Percentiles rank a stretch among this genome's conserved stretches.
Conservation (phyloP, 2,888 invertebrate species). For the Mantis religiosa region DNA sequence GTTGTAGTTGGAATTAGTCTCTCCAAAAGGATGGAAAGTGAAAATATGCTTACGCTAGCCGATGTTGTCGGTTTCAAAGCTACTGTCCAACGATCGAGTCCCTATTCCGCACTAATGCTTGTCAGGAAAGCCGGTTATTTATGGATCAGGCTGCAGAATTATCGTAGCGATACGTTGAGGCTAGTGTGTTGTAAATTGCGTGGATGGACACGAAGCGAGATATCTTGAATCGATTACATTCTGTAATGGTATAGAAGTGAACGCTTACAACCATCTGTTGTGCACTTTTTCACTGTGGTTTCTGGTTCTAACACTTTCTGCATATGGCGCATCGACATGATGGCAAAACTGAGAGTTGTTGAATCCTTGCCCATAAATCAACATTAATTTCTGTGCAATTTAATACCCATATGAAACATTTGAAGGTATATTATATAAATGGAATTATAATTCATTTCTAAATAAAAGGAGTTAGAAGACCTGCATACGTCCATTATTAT, state of each 20-base stretch:
- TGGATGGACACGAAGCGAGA: not conserved
- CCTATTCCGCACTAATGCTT: not conserved
- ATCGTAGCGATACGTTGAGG: not conserved
- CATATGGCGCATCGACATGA: not conserved
- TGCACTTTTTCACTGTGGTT: not conserved
- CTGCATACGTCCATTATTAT: too few species aligned
- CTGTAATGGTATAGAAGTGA: not conserved
- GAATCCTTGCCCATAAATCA: too few species aligned
- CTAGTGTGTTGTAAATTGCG: not conserved
- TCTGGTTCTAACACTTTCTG: not conserved
- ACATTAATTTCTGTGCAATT: too few species aligned
- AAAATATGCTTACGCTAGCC: not conserved
- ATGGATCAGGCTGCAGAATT: not conserved
- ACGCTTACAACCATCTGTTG: not conserved
- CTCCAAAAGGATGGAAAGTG: too few species aligned
- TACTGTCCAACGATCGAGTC: not conserved
- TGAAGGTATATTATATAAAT: too few species aligned
- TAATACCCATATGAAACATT: too few species aligned
- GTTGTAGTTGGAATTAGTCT: too few species aligned
- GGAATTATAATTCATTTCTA: too few species aligned
- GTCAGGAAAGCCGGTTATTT: not conserved
- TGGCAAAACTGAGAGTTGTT: too few species aligned
- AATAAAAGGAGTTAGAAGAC: too few species aligned
- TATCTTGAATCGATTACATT: not conserved
- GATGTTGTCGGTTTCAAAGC: not conserved